phyloP scores from a whole-genome alignment of 2,113 vertebrate genomes.

The Pelusios castaneus region DNA sequence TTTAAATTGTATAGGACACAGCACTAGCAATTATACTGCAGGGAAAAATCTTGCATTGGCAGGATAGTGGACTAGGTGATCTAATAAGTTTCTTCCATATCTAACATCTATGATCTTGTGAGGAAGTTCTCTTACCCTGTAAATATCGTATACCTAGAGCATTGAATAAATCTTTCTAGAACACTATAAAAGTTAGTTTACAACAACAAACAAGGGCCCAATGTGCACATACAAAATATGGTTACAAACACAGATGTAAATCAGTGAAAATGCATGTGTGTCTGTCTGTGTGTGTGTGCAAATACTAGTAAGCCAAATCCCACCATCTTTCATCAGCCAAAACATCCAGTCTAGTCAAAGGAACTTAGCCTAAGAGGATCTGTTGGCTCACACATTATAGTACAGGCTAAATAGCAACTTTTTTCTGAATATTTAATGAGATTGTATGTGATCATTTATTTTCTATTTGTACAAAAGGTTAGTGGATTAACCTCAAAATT shows the following conservation, averaged over 20 bases:
- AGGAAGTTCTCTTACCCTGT: not conserved
- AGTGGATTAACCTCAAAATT: not conserved
- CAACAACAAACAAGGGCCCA: not conserved
- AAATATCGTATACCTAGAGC: fast-evolving
- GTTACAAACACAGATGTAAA: not conserved
- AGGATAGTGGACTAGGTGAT: not conserved
- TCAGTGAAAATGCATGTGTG: not conserved
- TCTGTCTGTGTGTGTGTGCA: not conserved
- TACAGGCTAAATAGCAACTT: not conserved
- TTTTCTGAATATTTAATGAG: not conserved
- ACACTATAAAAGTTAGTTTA: fast-evolving
- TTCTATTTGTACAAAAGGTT: not conserved
- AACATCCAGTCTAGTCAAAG: not conserved
- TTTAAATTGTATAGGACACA: fast-evolving
- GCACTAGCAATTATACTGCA: fast-evolving
- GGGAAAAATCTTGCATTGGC: not conserved
- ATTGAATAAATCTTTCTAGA: fast-evolving
- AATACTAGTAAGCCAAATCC: not conserved
- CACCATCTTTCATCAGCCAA: not conserved
- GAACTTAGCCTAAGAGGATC: not conserved
- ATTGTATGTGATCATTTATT: not conserved
- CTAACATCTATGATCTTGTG: not conserved
- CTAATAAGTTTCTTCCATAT: fast-evolving
- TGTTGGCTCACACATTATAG: not conserved
- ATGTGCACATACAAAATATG: not conserved